These are phyloP conservation scores for Orthosia gracilis DNA, from an alignment of 2,888 invertebrate genomes.

Conservation along the genomic window DNA sequence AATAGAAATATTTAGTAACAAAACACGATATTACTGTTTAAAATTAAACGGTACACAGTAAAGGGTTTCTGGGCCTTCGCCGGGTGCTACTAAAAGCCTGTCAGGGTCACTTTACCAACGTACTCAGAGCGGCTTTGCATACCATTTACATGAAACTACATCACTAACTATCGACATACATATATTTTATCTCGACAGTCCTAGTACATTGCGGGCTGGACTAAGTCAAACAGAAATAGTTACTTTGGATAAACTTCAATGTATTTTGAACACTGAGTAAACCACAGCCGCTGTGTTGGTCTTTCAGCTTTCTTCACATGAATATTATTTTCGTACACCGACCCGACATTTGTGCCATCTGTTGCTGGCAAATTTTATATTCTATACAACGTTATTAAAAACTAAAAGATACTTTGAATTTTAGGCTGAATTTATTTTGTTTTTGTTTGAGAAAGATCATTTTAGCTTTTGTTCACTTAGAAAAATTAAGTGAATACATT, in stretches of 20 bases:
- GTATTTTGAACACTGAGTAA: slow-evolving; percentile 41
- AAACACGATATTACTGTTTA: slow-evolving; percentile 50
- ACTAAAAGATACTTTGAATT: slow-evolving; percentile 33
- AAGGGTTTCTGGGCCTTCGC: slow-evolving; percentile 42
- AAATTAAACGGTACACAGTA: slow-evolving; percentile 60
- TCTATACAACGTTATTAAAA: slow-evolving; percentile 56
- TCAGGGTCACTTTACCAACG: slow-evolving; percentile 70
- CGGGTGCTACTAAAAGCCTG: slow-evolving; percentile 75
- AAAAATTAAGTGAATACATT: not conserved
- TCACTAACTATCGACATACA: slow-evolving; percentile 56
- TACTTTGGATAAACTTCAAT: slow-evolving; percentile 37
- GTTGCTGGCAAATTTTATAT: slow-evolving; percentile 67
- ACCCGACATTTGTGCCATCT: slow-evolving; percentile 70
- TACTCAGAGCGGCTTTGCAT: slow-evolving; percentile 60
- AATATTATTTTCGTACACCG: slow-evolving; percentile 74
- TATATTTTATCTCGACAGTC: slow-evolving; percentile 27
- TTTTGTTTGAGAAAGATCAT: not conserved
- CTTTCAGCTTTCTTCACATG: slow-evolving; percentile 71
- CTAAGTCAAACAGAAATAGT: slow-evolving; percentile 1
- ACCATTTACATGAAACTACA: slow-evolving; percentile 61
- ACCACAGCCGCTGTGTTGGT: slow-evolving; percentile 36
- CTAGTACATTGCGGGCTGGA: slow-evolving; percentile 53
- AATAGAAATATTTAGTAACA: slow-evolving; percentile 56
- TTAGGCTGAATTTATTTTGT: slow-evolving; percentile 7
- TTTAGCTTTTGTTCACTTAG: not conserved